Evolutionary conservation across 2,797 vertebrate genomes (phyloP).

Genomic region (Enteromius trimaculatus): DNA sequence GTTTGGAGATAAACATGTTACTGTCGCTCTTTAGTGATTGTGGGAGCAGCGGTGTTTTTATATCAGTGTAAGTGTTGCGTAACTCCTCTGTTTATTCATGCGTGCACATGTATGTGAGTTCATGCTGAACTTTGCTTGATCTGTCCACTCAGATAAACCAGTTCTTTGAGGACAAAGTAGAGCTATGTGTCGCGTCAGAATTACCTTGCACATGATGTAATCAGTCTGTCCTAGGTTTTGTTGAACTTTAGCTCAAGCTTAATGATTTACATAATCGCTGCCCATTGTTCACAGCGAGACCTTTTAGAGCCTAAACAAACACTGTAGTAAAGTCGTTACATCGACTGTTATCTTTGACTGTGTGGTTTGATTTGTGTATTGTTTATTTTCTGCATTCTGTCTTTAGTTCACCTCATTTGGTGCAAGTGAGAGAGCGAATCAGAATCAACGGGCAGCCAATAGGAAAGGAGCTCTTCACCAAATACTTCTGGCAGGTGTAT

Average conservation of each 20-base stretch:
- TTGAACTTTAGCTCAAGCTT: not conserved
- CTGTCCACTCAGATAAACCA: not conserved
- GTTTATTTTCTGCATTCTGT: not conserved
- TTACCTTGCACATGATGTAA: not conserved
- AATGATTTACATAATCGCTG: conserved; percentile 24
- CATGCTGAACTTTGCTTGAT: conserved; percentile 18
- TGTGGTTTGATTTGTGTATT: not conserved
- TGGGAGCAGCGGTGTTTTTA: not conserved
- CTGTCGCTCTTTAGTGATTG: not conserved
- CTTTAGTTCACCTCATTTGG: conserved; percentile 91
- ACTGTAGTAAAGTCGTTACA: not conserved
- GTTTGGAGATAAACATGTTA: not conserved
- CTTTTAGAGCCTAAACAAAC: conserved; percentile 10
- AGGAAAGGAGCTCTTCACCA: conserved; percentile 90
- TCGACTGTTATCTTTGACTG: not conserved
- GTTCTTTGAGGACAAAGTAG: not conserved
- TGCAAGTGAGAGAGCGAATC: conserved; percentile 94
- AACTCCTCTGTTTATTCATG: conserved; percentile 13
- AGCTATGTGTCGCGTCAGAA: not conserved
- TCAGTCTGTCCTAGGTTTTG: not conserved
- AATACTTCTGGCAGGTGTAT: conserved; percentile 95
- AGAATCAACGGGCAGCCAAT: conserved; percentile 92
- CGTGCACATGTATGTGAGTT: not conserved
- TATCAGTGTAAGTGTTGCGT: not conserved
- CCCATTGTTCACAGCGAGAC: not conserved